A percentile compares a stretch with the other conserved stretches of the same genome.
phyloP scores from a whole-genome alignment of 37 sponge, comb jelly and placozoan species.

The Axinella damicornis region DNA sequence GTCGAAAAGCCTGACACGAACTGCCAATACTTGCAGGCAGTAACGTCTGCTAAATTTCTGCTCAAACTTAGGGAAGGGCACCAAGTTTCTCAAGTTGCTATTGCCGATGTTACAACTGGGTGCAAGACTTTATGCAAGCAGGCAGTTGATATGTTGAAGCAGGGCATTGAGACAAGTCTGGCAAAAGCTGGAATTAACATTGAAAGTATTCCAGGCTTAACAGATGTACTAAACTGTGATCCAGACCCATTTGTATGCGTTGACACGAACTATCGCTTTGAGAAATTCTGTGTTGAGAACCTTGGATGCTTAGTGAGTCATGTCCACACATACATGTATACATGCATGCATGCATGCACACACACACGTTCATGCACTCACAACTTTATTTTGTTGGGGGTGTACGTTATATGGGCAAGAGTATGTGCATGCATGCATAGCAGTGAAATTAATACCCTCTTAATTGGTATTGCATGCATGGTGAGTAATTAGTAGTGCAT shows the following conservation, averaged over 20 bases:
- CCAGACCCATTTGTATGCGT: constrained; percentile 26
- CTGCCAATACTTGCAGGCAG: not conserved
- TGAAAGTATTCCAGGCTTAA: not conserved
- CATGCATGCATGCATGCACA: too few relatives aligned
- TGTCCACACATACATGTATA: too few relatives aligned
- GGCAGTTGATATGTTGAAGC: not conserved
- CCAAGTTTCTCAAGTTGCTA: constrained; percentile 29
- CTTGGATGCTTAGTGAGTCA: constrained; percentile 22
- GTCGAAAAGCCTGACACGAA: too few relatives aligned
- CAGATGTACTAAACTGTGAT: not conserved
- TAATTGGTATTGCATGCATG: too few relatives aligned
- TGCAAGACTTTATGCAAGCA: constrained; percentile 11
- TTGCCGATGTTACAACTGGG: not conserved
- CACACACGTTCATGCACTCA: not conserved
- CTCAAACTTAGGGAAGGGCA: constrained; percentile 15
- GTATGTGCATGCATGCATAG: too few relatives aligned
- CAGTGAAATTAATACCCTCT: too few relatives aligned
- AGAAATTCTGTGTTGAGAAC: constrained; percentile 26
- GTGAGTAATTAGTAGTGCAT: too few relatives aligned
- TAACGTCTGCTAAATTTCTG: constrained; percentile 11
- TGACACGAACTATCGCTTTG: constrained; percentile 7
- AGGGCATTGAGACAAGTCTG: not conserved
- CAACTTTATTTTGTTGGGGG: too few relatives aligned
- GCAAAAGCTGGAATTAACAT: not conserved
- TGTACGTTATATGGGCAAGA: too few relatives aligned